Percentiles rank a stretch among this genome's conserved stretches.
Evolutionary conservation across 2,888 invertebrate genomes (phyloP).

Genomic region (Plebejus melissa): DNA sequence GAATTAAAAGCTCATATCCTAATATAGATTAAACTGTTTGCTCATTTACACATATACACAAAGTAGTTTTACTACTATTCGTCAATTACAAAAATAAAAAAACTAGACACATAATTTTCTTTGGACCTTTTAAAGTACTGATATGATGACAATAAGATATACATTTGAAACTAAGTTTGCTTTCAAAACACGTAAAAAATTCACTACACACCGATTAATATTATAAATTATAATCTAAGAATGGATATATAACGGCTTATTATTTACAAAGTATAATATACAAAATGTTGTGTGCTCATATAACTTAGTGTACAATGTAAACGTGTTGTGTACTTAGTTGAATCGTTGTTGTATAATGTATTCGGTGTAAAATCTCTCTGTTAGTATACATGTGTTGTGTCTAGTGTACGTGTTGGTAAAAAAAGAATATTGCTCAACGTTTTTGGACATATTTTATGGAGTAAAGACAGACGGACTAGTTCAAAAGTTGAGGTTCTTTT

Average conservation of each 20-base stretch:
- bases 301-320: neutral
- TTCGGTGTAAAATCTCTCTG: neutral
- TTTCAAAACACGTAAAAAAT: neutral
- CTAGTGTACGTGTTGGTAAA: conserved; percentile 3
- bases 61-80: neutral
- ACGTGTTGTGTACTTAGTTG: conserved; percentile 19
- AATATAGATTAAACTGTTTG: neutral
- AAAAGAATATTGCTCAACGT: conserved; percentile 9
- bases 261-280: neutral
- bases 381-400: conserved; percentile 4
- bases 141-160: conserved; percentile 7
- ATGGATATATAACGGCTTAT: neutral
- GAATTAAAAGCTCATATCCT: neutral
- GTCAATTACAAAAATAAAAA: neutral
- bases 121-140: neutral
- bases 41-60: too few species aligned
- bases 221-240: neutral
- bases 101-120: neutral
- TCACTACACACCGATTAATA: neutral
- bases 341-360: neutral
- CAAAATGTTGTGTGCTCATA: neutral
- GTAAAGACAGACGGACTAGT: neutral
- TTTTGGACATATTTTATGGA: neutral
- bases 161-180: neutral
- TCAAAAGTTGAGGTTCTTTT: neutral